Percentiles rank a stretch among this genome's conserved stretches.
phyloP scores from a whole-genome alignment of 2,113 vertebrate genomes.

The Agapornis roseicollis region DNA sequence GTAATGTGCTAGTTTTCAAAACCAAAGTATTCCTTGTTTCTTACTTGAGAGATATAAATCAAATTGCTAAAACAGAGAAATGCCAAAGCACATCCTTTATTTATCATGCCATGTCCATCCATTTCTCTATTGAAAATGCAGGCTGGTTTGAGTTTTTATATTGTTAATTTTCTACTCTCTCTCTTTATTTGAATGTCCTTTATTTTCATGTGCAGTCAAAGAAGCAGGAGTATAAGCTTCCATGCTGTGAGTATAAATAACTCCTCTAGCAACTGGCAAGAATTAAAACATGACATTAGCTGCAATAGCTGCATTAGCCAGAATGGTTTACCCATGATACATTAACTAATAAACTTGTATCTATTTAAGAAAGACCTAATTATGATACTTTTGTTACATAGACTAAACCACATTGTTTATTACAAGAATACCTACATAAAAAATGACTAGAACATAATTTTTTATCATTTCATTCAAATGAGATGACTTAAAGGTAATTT shows the following conservation, averaged over 20 bases:
- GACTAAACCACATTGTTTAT: conserved; percentile 8
- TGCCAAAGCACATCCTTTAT: conserved; percentile 12
- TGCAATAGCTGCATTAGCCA: conserved; percentile 29
- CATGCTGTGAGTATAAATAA: conserved; percentile 58
- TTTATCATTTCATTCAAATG: conserved; percentile 41
- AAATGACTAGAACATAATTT: conserved; percentile 11
- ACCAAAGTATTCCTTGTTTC: background rate
- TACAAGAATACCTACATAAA: conserved; percentile 16
- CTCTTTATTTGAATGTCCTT: conserved; percentile 38
- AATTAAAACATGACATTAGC: conserved; percentile 41
- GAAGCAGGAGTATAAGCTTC: conserved; percentile 34
- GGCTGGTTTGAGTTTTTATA: conserved; percentile 22
- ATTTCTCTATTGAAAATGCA: conserved; percentile 3
- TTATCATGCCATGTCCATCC: background rate
- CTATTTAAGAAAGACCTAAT: conserved; percentile 50
- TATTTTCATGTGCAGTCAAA: conserved; percentile 56
- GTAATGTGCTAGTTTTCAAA: background rate
- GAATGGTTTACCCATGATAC: conserved; percentile 20
- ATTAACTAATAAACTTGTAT: conserved; percentile 42
- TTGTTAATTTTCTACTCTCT: conserved; percentile 41
- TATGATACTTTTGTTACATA: conserved; percentile 51
- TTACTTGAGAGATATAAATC: conserved; percentile 9
- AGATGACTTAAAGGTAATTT: conserved; percentile 51
- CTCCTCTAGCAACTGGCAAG: conserved; percentile 30
- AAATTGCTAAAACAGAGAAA: background rate